Evolutionary conservation across 2,113 vertebrate species (phyloP).

Genomic region (Vulpes vulpes): DNA sequence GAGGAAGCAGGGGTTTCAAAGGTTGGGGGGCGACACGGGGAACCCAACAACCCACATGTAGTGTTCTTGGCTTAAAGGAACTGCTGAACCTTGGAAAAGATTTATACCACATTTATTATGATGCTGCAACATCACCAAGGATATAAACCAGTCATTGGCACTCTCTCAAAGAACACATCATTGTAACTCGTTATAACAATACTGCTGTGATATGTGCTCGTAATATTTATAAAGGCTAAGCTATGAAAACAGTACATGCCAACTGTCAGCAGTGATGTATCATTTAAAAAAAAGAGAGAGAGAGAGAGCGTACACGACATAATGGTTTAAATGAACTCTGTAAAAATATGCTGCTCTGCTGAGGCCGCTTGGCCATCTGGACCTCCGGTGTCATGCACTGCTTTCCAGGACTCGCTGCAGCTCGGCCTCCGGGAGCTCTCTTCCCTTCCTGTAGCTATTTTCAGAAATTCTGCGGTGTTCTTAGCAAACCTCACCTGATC

Average conservation of each 20-base stretch:
- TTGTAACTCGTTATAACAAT: constrained; percentile 87
- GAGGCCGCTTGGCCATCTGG: constrained; percentile 69
- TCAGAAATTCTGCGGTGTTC: constrained; percentile 41
- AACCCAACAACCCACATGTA: constrained; percentile 21
- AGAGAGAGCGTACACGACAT: constrained; percentile 77
- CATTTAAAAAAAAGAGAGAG: constrained; percentile 77
- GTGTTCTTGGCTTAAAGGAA: constrained; percentile 83
- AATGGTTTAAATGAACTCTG: constrained; percentile 84
- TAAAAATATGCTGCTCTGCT: constrained; percentile 75
- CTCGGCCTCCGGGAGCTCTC: constrained; percentile 8
- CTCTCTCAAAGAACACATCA: constrained; percentile 88
- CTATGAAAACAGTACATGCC: constrained; percentile 86
- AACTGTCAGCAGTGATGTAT: constrained; percentile 85
- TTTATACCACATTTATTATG: constrained; percentile 86
- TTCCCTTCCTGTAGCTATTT: constrained; percentile 75
- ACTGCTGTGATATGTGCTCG: constrained; percentile 86
- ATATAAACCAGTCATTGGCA: constrained; percentile 89
- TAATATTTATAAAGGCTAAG: constrained; percentile 89
- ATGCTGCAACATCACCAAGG: constrained; percentile 83
- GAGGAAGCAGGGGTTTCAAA: constrained; percentile 57
- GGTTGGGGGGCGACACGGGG: neutral
- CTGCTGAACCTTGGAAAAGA: constrained; percentile 84
- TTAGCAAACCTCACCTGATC: neutral
- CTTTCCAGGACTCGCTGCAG: constrained; percentile 78
- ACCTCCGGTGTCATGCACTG: neutral